phyloP scores from a whole-genome alignment of 2,797 vertebrate genomes.

The Acestrorhynchus altus region DNA sequence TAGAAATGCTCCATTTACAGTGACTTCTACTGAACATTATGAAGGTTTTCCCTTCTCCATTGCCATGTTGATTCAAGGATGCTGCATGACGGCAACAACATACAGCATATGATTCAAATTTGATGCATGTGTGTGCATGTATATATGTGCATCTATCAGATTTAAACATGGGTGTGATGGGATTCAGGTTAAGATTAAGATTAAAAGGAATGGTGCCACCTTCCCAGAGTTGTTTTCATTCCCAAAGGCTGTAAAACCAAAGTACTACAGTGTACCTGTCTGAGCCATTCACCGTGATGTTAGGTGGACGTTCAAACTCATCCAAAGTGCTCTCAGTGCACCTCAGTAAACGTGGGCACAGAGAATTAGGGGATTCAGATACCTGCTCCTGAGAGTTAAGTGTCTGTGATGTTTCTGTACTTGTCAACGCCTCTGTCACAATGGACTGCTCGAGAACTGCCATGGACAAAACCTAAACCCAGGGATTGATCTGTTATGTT shows the following conservation, averaged over 20 bases:
- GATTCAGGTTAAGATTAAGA: no score
- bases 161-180: no score
- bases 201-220: no score
- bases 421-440: conserved; percentile 79
- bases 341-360: conserved; percentile 7
- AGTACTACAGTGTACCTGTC: not conserved
- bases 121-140: no score
- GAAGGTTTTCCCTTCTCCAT: no score
- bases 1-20: no score
- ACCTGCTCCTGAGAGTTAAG: conserved; percentile 81
- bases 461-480: conserved; percentile 76
- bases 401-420: conserved; percentile 76
- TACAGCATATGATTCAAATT: no score
- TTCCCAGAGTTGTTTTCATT: not conserved
- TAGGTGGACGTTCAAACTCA: conserved; percentile 38
- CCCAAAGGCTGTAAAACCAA: not conserved
- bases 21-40: no score
- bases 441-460: conserved; percentile 83
- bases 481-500: conserved; percentile 73
- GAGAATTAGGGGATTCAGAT: conserved; percentile 39
- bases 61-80: no score
- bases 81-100: no score
- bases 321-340: conserved; percentile 32
- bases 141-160: no score
- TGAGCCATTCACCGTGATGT: not conserved